Base-by-base conservation (phyloP, 2,113 vertebrate genomes). In the Hylia prasina region DNA sequence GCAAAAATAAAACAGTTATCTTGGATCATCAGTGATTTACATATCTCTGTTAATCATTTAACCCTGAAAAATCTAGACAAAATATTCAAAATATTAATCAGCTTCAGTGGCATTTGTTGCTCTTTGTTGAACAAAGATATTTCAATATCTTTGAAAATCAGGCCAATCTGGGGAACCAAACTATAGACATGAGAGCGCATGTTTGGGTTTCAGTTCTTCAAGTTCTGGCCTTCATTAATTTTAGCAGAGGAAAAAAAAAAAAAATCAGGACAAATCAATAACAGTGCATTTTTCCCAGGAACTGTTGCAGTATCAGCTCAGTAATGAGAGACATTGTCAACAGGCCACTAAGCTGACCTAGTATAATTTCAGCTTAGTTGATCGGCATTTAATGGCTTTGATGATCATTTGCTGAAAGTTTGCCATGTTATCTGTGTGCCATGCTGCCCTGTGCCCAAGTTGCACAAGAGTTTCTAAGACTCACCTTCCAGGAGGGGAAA, bases 321-420 rank as follows among this genome's bases (percentile, higher is more conserved):
- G 71, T 70, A 93, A 77, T 54, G 82, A 97, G 90, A 94, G 79
- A 86, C 11, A 2, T 63, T 94, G 71, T 94, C 95, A 96, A 60
- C 89, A 90, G 48, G 68, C 13, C 35, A 60, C 87, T 95, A 96
- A 96, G 82, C 58, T 87, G 81, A 81, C 64, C 35, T 15, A 50
- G 73, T 40, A 82, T 54, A 92, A 94, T 96, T 95, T 94, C 91
- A 89, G 60, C 16, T 82, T 33, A 84, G 69, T 56, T 78, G 80
- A 68, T 37, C 1, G n/a, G 56, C 56, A 82, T 90, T 96, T 95
- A 89, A 89, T 88, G 90, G 65, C 23, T 94, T 69, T 87, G 88
- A 94, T 92, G 88, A 96, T 89, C 30, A 68, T 69, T 92, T 93
- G 82, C 64, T 95, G 96, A 95, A 96, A 95, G 48, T 71, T 93